phyloP scores from a whole-genome alignment of 2,888 invertebrate species.

The Formica aserva region DNA sequence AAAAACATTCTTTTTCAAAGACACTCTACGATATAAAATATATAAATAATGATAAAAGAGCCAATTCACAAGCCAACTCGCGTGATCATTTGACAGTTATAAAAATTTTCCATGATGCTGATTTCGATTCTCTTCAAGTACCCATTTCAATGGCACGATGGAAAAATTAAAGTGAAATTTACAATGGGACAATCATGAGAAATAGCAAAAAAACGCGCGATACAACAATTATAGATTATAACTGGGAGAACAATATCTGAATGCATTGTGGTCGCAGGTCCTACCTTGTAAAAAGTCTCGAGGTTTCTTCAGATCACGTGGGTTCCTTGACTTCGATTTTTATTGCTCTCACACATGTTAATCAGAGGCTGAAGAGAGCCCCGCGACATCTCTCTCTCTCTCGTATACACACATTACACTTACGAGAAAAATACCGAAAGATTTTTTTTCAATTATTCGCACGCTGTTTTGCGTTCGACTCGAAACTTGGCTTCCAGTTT shows the following conservation, averaged over 20 bases:
- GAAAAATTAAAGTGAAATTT: neutral
- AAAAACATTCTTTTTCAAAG: neutral
- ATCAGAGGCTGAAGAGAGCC: neutral
- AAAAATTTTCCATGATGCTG: neutral
- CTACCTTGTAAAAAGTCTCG: neutral
- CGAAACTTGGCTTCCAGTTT: neutral
- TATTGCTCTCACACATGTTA: conserved; percentile 4
- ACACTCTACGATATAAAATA: neutral
- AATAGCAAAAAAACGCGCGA: neutral
- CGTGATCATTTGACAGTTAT: neutral
- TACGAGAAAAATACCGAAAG: neutral
- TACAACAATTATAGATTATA: neutral
- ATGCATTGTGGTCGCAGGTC: neutral
- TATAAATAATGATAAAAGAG: neutral
- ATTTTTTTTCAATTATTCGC: neutral
- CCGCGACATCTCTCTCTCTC: neutral
- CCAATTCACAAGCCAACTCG: neutral
- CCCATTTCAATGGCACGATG: neutral
- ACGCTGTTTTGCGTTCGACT: neutral
- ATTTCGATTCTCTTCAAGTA: neutral
- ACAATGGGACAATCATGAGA: neutral
- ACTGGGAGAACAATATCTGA: neutral
- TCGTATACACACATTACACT: neutral
- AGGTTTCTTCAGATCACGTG: neutral
- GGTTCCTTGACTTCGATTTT: neutral